Evolutionary conservation across 1,140 invertebrate genomes (phyloP).

Genomic region (Zophobas morio): DNA sequence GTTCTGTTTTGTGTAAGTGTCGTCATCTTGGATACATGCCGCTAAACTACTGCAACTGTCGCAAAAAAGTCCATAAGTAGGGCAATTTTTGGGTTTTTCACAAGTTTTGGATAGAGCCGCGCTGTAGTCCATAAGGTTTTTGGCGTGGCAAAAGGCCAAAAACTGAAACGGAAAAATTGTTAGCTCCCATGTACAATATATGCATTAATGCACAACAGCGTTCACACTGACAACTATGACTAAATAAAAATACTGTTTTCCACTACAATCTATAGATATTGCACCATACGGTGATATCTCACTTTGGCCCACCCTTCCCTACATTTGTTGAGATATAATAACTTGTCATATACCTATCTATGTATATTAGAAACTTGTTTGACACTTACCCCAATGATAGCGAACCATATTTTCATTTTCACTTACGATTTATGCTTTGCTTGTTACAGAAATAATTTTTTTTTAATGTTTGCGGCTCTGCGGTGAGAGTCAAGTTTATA

Average conservation of each 20-base stretch:
- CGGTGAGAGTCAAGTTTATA: neutral
- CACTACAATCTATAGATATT: no score
- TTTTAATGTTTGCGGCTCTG: neutral
- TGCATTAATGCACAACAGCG: no score
- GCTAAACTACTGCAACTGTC: conserved; percentile 18
- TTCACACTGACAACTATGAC: no score
- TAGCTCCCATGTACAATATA: neutral
- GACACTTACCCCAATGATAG: neutral
- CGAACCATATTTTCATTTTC: no score
- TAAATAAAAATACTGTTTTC: no score
- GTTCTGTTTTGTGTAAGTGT: neutral
- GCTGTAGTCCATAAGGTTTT: neutral
- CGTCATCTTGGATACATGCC: neutral
- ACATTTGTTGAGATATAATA: no score
- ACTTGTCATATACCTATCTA: no score
- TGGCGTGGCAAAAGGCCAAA: conserved; percentile 1
- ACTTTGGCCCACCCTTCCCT: neutral
- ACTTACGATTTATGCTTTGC: no score
- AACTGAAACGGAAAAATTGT: conserved; percentile 1
- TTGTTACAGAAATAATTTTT: neutral
- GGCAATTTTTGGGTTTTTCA: neutral
- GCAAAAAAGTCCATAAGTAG: conserved; percentile 18
- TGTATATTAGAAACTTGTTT: no score
- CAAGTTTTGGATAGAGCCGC: neutral
- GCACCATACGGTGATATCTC: no score